Evolutionary conservation across 1,140 invertebrate species (phyloP).

Genomic region (Drosophila fuyamai): DNA sequence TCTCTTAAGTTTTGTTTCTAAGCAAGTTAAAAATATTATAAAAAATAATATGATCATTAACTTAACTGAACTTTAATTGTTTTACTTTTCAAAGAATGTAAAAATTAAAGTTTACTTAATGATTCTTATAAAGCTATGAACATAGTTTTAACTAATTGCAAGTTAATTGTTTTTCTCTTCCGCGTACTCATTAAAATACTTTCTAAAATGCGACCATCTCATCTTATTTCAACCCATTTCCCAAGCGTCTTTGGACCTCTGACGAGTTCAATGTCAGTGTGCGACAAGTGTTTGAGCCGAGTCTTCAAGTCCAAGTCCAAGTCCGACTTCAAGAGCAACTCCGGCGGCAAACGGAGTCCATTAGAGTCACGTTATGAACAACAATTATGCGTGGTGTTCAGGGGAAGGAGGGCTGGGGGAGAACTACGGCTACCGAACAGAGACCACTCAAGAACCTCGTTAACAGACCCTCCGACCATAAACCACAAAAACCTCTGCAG

Average conservation of each 20-base stretch:
- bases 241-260: conserved; percentile 43
- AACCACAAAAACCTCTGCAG: conserved; percentile 28
- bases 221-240: conserved; percentile 34
- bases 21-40: no score
- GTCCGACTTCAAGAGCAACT: conserved; percentile 28
- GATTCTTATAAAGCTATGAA: conserved; percentile 4
- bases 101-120: conserved; percentile 5
- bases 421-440: conserved; percentile 23
- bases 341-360: conserved; percentile 42
- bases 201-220: conserved; percentile 36
- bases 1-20: no score
- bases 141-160: conserved; percentile 7
- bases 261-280: conserved; percentile 53
- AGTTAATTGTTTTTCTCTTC: conserved; percentile 16
- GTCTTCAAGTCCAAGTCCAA: conserved; percentile 35
- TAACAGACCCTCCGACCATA: conserved; percentile 56
- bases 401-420: conserved; percentile 6
- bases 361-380: conserved; percentile 77
- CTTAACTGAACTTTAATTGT: background rate
- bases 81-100: background rate
- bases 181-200: conserved; percentile 20
- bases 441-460: conserved; percentile 53
- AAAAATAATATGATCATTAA: no score
- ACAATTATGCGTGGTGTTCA: conserved; percentile 57
- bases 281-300: conserved; percentile 61